Evolutionary conservation across 92 coral and sea anemone species (phyloP).

Genomic region (Phenganax stokvisi): DNA sequence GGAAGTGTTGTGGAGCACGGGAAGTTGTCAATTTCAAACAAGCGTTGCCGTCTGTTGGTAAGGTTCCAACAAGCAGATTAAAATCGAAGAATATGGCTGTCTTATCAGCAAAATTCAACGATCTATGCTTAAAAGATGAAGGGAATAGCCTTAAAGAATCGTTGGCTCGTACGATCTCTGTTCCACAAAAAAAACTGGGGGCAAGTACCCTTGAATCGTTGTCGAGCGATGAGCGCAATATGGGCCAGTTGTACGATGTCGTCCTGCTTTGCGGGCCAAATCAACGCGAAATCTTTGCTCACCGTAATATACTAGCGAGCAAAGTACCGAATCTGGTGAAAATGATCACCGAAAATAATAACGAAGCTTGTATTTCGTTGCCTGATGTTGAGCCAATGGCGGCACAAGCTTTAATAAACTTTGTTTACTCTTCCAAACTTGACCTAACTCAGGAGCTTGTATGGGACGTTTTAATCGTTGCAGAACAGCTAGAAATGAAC

Average conservation of each 20-base stretch:
- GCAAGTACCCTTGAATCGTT: conserved; percentile 49
- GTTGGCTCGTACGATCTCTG: neutral
- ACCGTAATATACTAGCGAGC: conserved; percentile 70
- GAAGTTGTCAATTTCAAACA: neutral
- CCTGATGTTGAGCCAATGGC: conserved; percentile 74
- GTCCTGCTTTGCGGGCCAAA: conserved; percentile 59
- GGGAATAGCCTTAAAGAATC: conserved; percentile 5
- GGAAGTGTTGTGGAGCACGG: conserved; percentile 9
- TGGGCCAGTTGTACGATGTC: conserved; percentile 63
- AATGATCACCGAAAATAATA: conserved; percentile 48
- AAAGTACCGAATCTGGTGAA: conserved; percentile 64
- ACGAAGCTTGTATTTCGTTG: conserved; percentile 49
- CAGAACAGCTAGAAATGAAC: conserved; percentile 59
- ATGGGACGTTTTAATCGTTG: conserved; percentile 58
- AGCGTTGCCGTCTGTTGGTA: conserved; percentile 7
- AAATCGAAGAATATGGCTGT: conserved; percentile 10
- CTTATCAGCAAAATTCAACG: conserved; percentile 27
- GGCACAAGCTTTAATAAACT: conserved; percentile 77
- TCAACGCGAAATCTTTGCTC: conserved; percentile 56
- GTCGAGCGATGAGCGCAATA: conserved; percentile 62
- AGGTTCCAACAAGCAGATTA: neutral
- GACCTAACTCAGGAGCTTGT: conserved; percentile 56
- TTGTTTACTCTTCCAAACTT: conserved; percentile 64
- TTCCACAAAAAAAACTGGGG: neutral
- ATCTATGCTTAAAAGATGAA: conserved; percentile 18